Evolutionary conservation across 1,140 invertebrate species (phyloP).

Genomic region (Drosophila mayri): DNA sequence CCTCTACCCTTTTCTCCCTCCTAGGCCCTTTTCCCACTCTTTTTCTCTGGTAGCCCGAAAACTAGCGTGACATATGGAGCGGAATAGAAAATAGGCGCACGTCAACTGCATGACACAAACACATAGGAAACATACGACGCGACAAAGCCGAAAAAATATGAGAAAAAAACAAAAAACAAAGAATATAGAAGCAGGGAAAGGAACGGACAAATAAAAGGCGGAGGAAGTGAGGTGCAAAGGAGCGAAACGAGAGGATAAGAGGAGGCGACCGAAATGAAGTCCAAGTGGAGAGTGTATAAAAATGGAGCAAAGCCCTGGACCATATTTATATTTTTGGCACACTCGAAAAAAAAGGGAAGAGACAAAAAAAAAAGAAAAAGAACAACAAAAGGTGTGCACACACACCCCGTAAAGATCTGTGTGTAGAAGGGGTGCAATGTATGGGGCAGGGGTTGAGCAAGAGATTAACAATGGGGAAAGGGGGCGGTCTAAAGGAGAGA

Average conservation of each 20-base stretch:
- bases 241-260: neutral
- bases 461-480: neutral
- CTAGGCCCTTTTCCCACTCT: neutral
- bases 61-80: conserved; percentile 78
- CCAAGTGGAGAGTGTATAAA: conserved; percentile 65
- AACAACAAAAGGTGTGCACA: neutral
- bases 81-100: conserved; percentile 82
- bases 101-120: conserved; percentile 81
- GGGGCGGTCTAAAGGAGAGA: neutral
- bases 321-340: conserved; percentile 74
- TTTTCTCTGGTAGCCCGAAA: conserved; percentile 15
- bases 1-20: neutral
- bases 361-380: neutral
- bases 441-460: neutral
- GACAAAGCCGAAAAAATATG: conserved; percentile 67
- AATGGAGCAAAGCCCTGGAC: conserved; percentile 71
- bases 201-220: conserved; percentile 2
- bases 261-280: conserved; percentile 13
- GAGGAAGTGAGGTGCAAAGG: conserved; percentile 23
- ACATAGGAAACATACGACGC: conserved; percentile 74
- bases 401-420: conserved; percentile 1
- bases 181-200: neutral
- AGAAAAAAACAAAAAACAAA: conserved; percentile 19
- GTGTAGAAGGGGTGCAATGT: neutral
- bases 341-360: conserved; percentile 14